Conservation (phyloP, 2,888 invertebrate species). For the Apotomis capreana region DNA sequence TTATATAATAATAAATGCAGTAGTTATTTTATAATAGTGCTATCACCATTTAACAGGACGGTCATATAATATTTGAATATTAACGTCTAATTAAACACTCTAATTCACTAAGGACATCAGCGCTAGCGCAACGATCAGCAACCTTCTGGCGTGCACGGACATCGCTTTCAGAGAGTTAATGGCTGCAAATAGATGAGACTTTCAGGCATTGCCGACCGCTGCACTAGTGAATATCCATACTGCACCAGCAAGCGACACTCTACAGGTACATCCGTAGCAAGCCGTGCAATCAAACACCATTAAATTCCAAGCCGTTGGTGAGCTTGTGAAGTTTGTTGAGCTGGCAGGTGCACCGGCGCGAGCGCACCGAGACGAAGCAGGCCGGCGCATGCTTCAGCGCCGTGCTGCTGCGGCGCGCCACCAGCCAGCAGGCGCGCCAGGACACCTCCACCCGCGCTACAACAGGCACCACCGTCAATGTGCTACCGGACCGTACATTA, state of each 20-base stretch:
- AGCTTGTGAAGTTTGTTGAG: conserved; percentile 45
- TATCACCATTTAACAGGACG: conserved; percentile 1
- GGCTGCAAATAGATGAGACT: too few relatives aligned
- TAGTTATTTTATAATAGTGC: too few relatives aligned
- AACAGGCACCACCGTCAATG: conserved; percentile 29
- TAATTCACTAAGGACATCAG: too few relatives aligned
- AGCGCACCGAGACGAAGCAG: conserved; percentile 65
- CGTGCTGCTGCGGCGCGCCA: conserved; percentile 61
- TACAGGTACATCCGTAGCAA: neutral
- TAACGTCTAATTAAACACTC: too few relatives aligned
- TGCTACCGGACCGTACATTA: neutral
- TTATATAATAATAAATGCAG: too few relatives aligned
- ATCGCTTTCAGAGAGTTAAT: neutral
- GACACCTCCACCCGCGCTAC: conserved; percentile 45
- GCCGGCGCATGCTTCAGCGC: conserved; percentile 65
- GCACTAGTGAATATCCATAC: neutral
- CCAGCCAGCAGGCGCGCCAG: conserved; percentile 57
- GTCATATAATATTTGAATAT: neutral
- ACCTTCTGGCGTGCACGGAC: too few relatives aligned
- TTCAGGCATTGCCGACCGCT: too few relatives aligned
- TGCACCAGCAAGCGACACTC: neutral
- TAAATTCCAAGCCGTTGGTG: neutral
- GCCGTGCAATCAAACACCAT: conserved; percentile 1
- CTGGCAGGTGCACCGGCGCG: conserved; percentile 68
- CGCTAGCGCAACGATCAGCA: too few relatives aligned